phyloP scores from a whole-genome alignment of 2,888 invertebrate species.

The Pomacea canaliculata region DNA sequence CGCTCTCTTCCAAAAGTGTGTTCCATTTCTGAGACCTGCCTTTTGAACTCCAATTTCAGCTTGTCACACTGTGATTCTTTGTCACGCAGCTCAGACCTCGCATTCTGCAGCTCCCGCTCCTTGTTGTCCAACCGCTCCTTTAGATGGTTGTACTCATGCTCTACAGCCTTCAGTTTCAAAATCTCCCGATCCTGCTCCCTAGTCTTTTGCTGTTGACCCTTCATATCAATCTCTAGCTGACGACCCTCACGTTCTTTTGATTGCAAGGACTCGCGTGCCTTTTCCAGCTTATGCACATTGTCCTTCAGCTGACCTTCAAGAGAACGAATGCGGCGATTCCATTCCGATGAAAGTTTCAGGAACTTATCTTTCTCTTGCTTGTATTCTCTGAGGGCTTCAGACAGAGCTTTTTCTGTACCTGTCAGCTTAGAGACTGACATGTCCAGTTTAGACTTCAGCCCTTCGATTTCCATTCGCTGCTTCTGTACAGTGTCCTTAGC shows the following conservation, averaged over 20 bases:
- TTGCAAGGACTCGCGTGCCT: slow-evolving; percentile 48
- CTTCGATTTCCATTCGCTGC: slow-evolving; percentile 60
- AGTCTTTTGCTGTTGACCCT: slow-evolving; percentile 48
- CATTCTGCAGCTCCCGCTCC: slow-evolving; percentile 40
- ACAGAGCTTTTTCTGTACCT: slow-evolving; percentile 61
- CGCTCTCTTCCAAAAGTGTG: slow-evolving; percentile 64
- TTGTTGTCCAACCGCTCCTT: slow-evolving; percentile 57
- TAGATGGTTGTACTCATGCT: slow-evolving; percentile 56
- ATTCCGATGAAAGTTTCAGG: slow-evolving; percentile 57
- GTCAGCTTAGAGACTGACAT: slow-evolving; percentile 61
- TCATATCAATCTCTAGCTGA: slow-evolving; percentile 53
- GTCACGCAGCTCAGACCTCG: slow-evolving; percentile 39
- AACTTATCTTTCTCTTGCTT: slow-evolving; percentile 61
- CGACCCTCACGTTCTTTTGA: slow-evolving; percentile 58
- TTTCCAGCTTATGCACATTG: slow-evolving; percentile 52
- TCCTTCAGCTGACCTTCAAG: slow-evolving; percentile 58
- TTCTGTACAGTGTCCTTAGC: slow-evolving; percentile 54
- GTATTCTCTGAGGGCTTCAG: slow-evolving; percentile 57
- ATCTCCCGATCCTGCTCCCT: slow-evolving; percentile 60
- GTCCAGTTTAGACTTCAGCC: slow-evolving; percentile 57
- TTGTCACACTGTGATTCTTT: slow-evolving; percentile 52
- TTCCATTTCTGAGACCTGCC: slow-evolving; percentile 57
- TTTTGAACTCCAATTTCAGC: slow-evolving; percentile 51
- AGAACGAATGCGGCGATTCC: slow-evolving; percentile 54
- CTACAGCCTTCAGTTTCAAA: slow-evolving; percentile 59